Conservation (phyloP, 2,113 vertebrate genomes). For the Nyctibius bracteatus region DNA sequence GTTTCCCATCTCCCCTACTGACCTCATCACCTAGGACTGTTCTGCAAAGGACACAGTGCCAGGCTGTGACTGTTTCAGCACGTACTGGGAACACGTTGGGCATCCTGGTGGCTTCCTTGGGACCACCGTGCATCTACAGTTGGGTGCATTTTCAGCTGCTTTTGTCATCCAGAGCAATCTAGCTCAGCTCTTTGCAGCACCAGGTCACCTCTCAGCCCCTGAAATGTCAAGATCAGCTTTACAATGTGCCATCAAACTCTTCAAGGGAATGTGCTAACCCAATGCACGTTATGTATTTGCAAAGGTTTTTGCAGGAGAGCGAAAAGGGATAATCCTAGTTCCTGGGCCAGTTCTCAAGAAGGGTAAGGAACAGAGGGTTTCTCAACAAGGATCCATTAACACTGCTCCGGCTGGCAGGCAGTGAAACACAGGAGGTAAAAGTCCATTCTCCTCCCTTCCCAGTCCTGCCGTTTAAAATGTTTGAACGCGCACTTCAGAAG, state of each 20-base stretch:
- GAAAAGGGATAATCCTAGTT: neutral
- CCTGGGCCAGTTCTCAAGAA: neutral
- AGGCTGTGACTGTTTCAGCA: neutral
- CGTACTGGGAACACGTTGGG: accelerated
- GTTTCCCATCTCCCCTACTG: neutral
- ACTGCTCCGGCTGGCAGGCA: neutral
- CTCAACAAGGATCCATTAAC: conserved; percentile 14
- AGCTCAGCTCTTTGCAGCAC: neutral
- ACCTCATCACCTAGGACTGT: neutral
- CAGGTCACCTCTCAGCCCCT: neutral
- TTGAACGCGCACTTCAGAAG: conserved; percentile 33
- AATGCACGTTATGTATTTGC: accelerated
- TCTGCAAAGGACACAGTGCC: neutral
- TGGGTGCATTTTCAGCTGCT: neutral
- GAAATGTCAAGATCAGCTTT: neutral
- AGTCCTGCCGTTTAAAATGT: conserved; percentile 38
- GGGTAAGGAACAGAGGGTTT: neutral
- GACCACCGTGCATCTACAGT: neutral
- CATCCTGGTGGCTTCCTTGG: neutral
- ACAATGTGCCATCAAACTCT: accelerated
- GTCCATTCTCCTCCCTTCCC: conserved; percentile 47
- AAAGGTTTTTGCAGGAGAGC: neutral
- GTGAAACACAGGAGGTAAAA: conserved; percentile 24
- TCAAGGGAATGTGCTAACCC: neutral
- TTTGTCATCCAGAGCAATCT: neutral